Evolutionary conservation across 2,113 vertebrate species (phyloP).

Genomic region (Gavia stellata): DNA sequence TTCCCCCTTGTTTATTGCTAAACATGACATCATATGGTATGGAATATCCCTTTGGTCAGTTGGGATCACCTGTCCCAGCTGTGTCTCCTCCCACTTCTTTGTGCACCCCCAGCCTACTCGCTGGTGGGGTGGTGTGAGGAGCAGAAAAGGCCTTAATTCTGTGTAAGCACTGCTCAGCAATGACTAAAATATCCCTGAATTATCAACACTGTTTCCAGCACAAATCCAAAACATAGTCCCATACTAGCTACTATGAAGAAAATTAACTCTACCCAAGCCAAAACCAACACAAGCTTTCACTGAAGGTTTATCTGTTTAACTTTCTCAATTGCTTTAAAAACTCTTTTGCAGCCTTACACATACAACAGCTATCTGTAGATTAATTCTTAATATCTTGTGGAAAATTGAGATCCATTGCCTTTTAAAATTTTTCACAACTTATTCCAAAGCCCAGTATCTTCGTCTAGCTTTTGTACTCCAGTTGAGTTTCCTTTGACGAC

Average conservation of each 20-base stretch:
- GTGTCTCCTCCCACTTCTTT: neutral
- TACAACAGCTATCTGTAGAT: neutral
- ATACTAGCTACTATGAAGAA: neutral
- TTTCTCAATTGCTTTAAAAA: neutral
- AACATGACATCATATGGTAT: neutral
- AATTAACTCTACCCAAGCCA: neutral
- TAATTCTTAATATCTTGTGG: neutral
- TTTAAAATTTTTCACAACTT: neutral
- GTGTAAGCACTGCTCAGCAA: neutral
- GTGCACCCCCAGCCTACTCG: neutral
- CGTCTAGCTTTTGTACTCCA: neutral
- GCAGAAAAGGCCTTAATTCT: neutral
- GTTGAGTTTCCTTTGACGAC: neutral
- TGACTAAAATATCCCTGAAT: neutral
- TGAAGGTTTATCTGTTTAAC: neutral
- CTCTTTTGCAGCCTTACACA: neutral
- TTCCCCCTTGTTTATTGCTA: too few relatives aligned
- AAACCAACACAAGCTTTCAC: neutral
- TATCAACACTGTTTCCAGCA: neutral
- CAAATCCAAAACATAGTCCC: neutral
- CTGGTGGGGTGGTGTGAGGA: neutral
- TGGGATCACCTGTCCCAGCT: neutral
- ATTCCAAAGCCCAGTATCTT: neutral
- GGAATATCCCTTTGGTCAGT: neutral
- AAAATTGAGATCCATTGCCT: neutral